Evolutionary conservation across 2,888 invertebrate species (phyloP).

Genomic region (Shargacucullia verbasci): DNA sequence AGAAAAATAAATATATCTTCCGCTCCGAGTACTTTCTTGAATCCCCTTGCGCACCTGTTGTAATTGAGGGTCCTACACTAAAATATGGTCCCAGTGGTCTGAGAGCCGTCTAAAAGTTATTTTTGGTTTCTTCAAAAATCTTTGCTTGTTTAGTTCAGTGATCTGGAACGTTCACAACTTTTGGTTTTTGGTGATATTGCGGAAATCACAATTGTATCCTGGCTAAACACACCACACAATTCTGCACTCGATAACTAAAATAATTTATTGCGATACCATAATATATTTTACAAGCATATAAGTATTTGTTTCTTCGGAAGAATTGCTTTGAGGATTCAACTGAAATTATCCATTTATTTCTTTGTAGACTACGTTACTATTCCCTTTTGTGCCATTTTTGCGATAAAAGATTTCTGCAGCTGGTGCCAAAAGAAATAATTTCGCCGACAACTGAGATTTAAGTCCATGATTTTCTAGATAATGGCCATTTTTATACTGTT

Average conservation of each 20-base stretch:
- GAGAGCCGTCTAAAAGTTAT: slow-evolving; percentile 54
- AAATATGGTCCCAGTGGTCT: slow-evolving; percentile 53
- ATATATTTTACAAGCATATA: slow-evolving; percentile 11
- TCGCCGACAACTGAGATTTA: slow-evolving; percentile 45
- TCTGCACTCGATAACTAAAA: neutral
- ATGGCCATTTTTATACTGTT: slow-evolving; percentile 36
- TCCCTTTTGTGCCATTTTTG: slow-evolving; percentile 58
- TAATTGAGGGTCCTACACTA: slow-evolving; percentile 58
- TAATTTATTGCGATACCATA: neutral
- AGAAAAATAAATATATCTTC: slow-evolving; percentile 42
- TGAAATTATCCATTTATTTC: slow-evolving; percentile 51
- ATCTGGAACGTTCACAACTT: slow-evolving; percentile 35
- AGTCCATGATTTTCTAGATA: slow-evolving; percentile 39
- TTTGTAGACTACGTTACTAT: slow-evolving; percentile 47
- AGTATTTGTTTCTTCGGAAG: slow-evolving; percentile 22
- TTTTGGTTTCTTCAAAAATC: slow-evolving; percentile 38
- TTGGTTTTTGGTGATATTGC: slow-evolving; percentile 11
- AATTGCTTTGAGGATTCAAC: slow-evolving; percentile 23
- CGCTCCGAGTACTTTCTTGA: slow-evolving; percentile 41
- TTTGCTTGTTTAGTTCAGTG: slow-evolving; percentile 55
- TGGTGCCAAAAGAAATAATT: slow-evolving; percentile 59
- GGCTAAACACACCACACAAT: neutral
- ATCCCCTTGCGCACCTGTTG: slow-evolving; percentile 55
- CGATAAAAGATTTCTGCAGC: slow-evolving; percentile 59
- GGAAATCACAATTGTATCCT: neutral